Conservation (phyloP, 2,113 vertebrate genomes). For the Mormoops blainvillei region DNA sequence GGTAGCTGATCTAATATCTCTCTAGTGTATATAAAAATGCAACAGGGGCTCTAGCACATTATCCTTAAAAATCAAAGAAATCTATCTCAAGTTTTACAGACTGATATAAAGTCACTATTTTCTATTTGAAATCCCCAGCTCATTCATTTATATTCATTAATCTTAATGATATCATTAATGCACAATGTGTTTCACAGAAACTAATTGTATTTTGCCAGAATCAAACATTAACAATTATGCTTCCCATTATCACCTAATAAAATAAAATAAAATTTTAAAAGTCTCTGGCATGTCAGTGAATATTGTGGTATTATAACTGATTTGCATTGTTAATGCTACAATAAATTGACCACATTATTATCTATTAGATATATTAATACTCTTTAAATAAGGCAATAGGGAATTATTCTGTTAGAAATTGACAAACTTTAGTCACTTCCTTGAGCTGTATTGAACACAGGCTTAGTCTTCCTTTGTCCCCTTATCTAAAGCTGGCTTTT, state of each 20-base stretch:
- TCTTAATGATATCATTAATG: constrained; percentile 76
- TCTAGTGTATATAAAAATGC: background rate
- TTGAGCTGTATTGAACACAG: constrained; percentile 31
- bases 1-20: constrained; percentile 7
- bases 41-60: background rate
- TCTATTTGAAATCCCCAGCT: constrained; percentile 61
- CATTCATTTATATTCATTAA: constrained; percentile 74
- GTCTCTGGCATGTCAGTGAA: constrained; percentile 42
- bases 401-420: constrained; percentile 2
- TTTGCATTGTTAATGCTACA: constrained; percentile 49
- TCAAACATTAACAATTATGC: constrained; percentile 64
- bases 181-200: constrained; percentile 64
- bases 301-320: constrained; percentile 42
- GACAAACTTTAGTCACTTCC: background rate
- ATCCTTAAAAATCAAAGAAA: constrained; percentile 43
- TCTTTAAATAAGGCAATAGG: background rate
- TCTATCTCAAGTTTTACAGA: constrained; percentile 39
- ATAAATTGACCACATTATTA: constrained; percentile 68
- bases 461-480: constrained; percentile 27
- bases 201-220: constrained; percentile 71
- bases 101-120: constrained; percentile 43
- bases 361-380: constrained; percentile 62
- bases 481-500: constrained; percentile 62
- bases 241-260: constrained; percentile 66
- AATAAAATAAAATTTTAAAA: constrained; percentile 63